These are phyloP conservation scores for Formica exsecta DNA, from an alignment of 1,140 invertebrate genomes.

Conservation along the genomic window DNA sequence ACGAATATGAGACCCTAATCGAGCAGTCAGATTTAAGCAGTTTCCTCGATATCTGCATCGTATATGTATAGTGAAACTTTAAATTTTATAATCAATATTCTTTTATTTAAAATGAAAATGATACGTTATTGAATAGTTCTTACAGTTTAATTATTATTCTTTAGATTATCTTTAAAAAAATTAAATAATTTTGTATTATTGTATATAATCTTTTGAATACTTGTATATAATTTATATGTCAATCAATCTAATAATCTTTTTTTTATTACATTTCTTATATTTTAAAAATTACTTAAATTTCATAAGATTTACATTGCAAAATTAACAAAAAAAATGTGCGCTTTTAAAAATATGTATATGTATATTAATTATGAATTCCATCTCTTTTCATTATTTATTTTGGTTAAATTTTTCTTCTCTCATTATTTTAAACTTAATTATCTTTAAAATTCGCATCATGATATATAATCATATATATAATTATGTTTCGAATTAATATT, in stretches of 20 bases:
- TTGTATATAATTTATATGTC: not conserved
- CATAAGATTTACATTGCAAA: not conserved
- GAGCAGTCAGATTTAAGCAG: not conserved
- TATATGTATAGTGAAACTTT: not conserved
- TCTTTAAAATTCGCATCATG: not conserved
- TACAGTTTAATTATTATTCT: not conserved
- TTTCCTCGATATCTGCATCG: not conserved
- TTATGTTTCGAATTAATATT: not conserved
- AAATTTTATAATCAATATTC: not conserved
- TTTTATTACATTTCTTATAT: not conserved
- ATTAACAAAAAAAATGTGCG: not conserved
- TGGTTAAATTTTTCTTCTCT: not conserved
- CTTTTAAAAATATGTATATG: not conserved
- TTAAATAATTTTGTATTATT: not conserved
- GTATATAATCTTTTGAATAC: not conserved
- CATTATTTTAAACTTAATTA: not conserved
- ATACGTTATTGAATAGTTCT: not conserved
- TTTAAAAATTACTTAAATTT: conserved; percentile 1
- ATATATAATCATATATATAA: not conserved
- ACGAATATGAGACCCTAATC: not conserved
- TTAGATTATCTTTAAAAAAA: not conserved
- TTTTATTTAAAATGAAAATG: not conserved
- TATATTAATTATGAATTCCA: not conserved
- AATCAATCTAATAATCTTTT: not conserved
- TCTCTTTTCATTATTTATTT: not conserved